phyloP scores from a whole-genome alignment of 2,888 invertebrate species.

The Koerneria pararmatus region DNA sequence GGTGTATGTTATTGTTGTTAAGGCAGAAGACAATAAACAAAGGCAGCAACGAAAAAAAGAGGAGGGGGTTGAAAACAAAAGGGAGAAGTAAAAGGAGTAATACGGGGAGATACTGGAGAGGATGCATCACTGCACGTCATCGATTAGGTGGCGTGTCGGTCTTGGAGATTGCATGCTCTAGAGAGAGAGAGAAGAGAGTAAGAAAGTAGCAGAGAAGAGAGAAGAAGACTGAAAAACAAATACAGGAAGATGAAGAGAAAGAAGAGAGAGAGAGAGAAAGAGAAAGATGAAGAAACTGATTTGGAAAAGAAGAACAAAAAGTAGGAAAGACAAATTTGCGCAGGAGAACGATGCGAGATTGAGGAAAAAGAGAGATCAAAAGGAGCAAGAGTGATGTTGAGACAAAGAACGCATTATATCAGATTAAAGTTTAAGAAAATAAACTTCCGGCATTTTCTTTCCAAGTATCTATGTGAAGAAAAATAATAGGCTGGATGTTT shows the following conservation, averaged over 20 bases:
- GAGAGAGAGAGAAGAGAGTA: background rate
- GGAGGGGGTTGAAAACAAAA: background rate
- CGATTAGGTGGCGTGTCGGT: no score
- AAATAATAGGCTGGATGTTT: no score
- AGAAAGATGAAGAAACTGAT: background rate
- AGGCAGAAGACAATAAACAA: no score
- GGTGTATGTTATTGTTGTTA: no score
- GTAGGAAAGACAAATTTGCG: background rate
- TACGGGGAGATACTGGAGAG: background rate
- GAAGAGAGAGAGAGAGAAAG: background rate
- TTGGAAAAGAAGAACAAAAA: background rate
- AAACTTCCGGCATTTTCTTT: no score
- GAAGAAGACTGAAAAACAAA: background rate
- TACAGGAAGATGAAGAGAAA: background rate
- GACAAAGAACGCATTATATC: no score
- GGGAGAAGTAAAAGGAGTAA: background rate
- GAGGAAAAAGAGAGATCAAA: no score
- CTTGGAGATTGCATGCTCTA: slow-evolving; percentile 13
- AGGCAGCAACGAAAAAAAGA: background rate
- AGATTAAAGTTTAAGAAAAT: no score
- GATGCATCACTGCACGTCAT: no score
- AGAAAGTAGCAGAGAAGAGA: background rate
- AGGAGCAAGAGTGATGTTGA: no score
- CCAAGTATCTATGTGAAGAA: no score
- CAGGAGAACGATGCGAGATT: background rate